Evolutionary conservation across 2,113 vertebrate genomes (phyloP), one percentile per base, ranked within the genome.

Genomic region (Sinocyclocheilus grahami): DNA sequence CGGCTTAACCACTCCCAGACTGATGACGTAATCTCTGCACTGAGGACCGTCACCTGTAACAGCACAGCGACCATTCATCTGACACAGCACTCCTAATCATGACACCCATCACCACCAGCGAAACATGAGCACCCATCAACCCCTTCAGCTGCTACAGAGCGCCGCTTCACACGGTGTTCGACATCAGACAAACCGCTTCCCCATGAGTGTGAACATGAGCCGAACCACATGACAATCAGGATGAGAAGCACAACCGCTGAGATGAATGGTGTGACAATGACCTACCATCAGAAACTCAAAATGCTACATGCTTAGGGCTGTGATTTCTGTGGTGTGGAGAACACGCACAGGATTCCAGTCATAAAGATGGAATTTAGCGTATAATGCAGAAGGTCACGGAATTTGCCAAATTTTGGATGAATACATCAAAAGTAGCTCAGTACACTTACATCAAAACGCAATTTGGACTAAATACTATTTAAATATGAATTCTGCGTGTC

Each of bases 11-110:
- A 99, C 98, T 12, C 98, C 98, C 82, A 99, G 95, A 78, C 96
- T 97, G 93, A 99, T 99, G 85, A 99, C 98, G 20, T 99, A 99
- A 94, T 99, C 98, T 94, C 98, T 95, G 95, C 98, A 99, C 87
- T 98, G 98, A 81, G 98, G 98, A 2, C 98, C 98, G 62, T 99
- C 98, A 92, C 98, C 98, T 99, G 90, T 0, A 78, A 51, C 86
- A 60, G 55, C 13, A 82, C 7, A 78, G 33, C 0, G 8, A 20
- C 39, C 69, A 39, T 6, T 69, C 65, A 8, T 7, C 12, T 2
- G 24, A 65, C 4, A 65, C 24, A 7, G 74, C 53, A 75, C 67
- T 3, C 24, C 13, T 22, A 77, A 8, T 9, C 27, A 18, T 0
- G 2, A 67, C 13, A 71, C 30, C 9, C 8, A 71, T 37, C 67